These are phyloP conservation scores for Trissolcus japonicus DNA, from an alignment of 2,888 invertebrate species.

Conservation along the genomic window DNA sequence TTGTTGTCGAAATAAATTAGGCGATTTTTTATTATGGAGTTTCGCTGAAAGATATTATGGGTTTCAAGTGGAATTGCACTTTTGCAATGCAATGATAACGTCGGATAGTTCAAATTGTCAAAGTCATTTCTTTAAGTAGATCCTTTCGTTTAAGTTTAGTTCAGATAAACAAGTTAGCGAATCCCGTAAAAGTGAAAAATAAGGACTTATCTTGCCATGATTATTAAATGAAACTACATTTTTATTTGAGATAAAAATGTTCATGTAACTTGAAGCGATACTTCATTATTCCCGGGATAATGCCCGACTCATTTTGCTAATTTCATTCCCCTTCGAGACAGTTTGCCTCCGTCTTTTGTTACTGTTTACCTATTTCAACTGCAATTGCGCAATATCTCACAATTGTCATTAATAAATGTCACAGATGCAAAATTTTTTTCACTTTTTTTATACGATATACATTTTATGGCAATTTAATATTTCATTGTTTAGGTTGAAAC, in stretches of 20 bases:
- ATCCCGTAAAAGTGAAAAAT: too few relatives aligned
- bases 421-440: neutral
- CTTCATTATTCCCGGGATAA: conserved; percentile 16
- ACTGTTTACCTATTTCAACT: conserved; percentile 22
- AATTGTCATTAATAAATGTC: conserved; percentile 19
- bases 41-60: neutral
- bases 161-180: too few relatives aligned
- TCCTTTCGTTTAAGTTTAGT: too few relatives aligned
- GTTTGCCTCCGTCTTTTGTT: conserved; percentile 21
- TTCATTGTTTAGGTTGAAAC: neutral
- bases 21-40: neutral
- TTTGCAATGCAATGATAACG: neutral
- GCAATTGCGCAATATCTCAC: conserved; percentile 8
- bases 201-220: too few relatives aligned
- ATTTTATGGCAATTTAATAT: conserved; percentile 2
- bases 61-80: too few relatives aligned
- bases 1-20: conserved; percentile 7
- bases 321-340: conserved; percentile 16
- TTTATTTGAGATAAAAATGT: too few relatives aligned
- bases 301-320: conserved; percentile 26
- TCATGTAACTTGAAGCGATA: conserved; percentile 2
- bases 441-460: neutral
- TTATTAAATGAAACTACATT: too few relatives aligned
- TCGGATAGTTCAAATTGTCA: too few relatives aligned
- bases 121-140: too few relatives aligned